Conservation (phyloP, 1,140 invertebrate genomes). For the Lasioglossum albipes region DNA sequence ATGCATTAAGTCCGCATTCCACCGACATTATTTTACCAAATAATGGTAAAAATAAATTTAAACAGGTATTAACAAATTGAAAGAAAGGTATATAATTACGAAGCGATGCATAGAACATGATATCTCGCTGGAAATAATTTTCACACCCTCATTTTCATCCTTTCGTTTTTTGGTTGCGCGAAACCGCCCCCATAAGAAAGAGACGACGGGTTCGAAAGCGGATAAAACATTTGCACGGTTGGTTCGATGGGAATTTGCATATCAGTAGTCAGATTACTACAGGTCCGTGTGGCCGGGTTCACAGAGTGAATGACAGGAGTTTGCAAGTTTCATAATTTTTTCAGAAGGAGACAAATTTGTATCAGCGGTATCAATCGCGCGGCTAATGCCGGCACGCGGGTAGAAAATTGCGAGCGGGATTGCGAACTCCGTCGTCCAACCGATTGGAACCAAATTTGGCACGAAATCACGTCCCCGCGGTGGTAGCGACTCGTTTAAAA, state of each 20-base stretch:
- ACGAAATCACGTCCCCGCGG: conserved; percentile 61
- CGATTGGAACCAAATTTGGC: conserved; percentile 66
- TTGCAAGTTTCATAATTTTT: conserved; percentile 57
- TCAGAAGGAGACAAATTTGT: conserved; percentile 59
- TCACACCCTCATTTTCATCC: neutral
- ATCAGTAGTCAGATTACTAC: conserved; percentile 37
- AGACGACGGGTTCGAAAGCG: neutral
- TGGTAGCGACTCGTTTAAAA: conserved; percentile 52
- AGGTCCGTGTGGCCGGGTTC: conserved; percentile 27
- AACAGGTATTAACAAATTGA: too few relatives aligned
- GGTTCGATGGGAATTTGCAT: conserved; percentile 45
- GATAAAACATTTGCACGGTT: conserved; percentile 9
- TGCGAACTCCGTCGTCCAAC: conserved; percentile 48
- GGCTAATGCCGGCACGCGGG: conserved; percentile 54
- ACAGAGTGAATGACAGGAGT: conserved; percentile 43
- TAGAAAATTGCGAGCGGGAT: conserved; percentile 58
- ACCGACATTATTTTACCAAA: too few relatives aligned
- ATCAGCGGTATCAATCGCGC: conserved; percentile 60
- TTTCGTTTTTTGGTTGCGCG: neutral
- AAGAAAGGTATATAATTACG: too few relatives aligned
- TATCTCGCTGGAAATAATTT: neutral
- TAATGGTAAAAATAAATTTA: too few relatives aligned
- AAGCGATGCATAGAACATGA: too few relatives aligned
- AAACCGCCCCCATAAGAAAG: neutral
- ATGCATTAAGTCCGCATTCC: too few relatives aligned